A percentile compares a stretch with the other conserved stretches of the same genome.
phyloP scores from a whole-genome alignment of 2,797 vertebrate species.

The Prunella strophiata region DNA sequence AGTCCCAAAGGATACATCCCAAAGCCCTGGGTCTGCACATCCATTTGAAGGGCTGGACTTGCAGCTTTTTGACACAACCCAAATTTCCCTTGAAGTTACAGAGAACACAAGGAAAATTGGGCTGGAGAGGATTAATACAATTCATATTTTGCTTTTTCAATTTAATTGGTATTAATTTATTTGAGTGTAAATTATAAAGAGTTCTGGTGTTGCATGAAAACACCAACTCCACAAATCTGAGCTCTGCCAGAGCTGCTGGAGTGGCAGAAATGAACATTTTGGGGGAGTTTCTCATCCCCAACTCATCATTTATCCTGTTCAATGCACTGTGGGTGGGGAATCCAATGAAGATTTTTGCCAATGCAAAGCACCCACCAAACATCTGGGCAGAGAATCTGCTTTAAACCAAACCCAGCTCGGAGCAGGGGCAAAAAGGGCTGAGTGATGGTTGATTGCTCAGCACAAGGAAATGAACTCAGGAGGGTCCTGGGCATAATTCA shows the following conservation, averaged over 20 bases:
- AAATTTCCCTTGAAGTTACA: not conserved
- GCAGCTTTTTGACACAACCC: not conserved
- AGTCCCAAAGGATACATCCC: not conserved
- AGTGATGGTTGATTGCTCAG: conserved; percentile 22
- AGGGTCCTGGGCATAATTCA: not conserved
- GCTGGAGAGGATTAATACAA: not conserved
- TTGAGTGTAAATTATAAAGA: too few relatives aligned
- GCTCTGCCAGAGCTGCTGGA: too few relatives aligned
- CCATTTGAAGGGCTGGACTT: not conserved
- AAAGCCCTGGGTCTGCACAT: not conserved
- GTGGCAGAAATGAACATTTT: too few relatives aligned
- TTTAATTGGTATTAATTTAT: too few relatives aligned
- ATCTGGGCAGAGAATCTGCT: conserved; percentile 9
- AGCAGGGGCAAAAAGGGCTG: not conserved
- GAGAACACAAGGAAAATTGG: not conserved
- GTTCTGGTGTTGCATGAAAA: too few relatives aligned
- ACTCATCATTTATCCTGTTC: not conserved
- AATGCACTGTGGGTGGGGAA: not conserved
- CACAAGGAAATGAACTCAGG: not conserved
- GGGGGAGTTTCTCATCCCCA: too few relatives aligned
- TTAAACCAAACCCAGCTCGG: not conserved
- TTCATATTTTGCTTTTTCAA: too few relatives aligned
- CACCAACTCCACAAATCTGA: too few relatives aligned
- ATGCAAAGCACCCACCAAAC: conserved; percentile 12
- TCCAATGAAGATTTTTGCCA: not conserved